Percentiles rank a stretch among this genome's conserved stretches.
phyloP scores from a whole-genome alignment of 1,140 invertebrate genomes.

The Drosophila malerkotliana region DNA sequence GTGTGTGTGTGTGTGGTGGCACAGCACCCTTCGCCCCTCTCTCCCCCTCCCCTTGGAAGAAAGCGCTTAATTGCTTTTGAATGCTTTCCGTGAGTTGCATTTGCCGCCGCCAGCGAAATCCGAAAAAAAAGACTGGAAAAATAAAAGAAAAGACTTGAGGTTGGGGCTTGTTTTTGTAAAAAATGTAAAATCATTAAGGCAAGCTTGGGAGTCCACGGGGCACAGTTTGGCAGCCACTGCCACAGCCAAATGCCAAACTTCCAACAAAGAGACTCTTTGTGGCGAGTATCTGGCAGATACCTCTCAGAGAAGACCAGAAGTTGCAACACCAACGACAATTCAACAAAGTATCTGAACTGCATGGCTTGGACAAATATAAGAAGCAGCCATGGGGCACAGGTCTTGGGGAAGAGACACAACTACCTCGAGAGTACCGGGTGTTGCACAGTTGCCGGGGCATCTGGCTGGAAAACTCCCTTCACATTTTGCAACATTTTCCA shows the following conservation, averaged over 20 bases:
- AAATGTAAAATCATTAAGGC: conserved; percentile 55
- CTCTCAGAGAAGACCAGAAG: background rate
- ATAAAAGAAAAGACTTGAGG: conserved; percentile 26
- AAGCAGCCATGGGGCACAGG: too few species aligned
- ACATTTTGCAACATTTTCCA: conserved; percentile 45
- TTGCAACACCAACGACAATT: background rate
- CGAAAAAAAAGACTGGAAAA: conserved; percentile 21
- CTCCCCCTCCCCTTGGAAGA: conserved; percentile 37
- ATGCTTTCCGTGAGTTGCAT: conserved; percentile 73
- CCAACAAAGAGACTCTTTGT: conserved; percentile 40
- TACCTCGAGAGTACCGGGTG: too few species aligned
- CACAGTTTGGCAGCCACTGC: conserved; percentile 19
- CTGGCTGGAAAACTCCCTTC: conserved; percentile 20
- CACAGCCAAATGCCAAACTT: conserved; percentile 34
- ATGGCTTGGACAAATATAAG: too few species aligned
- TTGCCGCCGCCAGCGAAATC: conserved; percentile 52
- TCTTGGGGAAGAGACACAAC: too few species aligned
- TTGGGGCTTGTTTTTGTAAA: conserved; percentile 47
- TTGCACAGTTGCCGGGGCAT: too few species aligned
- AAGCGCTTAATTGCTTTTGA: conserved; percentile 77
- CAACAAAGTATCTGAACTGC: too few species aligned
- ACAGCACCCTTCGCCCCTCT: conserved; percentile 10
- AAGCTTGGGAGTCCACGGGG: background rate
- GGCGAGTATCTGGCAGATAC: conserved; percentile 22
- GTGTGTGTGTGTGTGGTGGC: conserved; percentile 3